Evolutionary conservation across 2,888 invertebrate genomes (phyloP).

Genomic region (Luperina testacea): DNA sequence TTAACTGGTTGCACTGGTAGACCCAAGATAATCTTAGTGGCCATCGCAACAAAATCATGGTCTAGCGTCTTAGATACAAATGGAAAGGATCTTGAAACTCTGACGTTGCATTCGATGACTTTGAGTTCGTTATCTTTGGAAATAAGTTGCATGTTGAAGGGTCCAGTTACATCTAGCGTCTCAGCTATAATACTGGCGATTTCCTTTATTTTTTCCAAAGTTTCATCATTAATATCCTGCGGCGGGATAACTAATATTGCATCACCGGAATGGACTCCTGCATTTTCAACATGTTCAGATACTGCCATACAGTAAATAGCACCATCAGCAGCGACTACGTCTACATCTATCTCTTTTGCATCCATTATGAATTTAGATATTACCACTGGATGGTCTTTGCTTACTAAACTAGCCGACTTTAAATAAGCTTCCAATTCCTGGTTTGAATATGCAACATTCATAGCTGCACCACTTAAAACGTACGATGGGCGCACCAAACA

Average conservation of each 20-base stretch:
- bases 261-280: slow-evolving; percentile 99
- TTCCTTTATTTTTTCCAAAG: slow-evolving; percentile 96
- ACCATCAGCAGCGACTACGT: slow-evolving; percentile 98
- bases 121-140: slow-evolving; percentile 98
- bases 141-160: slow-evolving; percentile 99
- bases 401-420: slow-evolving; percentile 97
- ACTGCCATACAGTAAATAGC: slow-evolving; percentile 99
- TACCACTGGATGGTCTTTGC: slow-evolving; percentile 99
- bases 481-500: slow-evolving; percentile 99
- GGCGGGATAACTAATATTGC: slow-evolving; percentile 99
- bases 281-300: slow-evolving; percentile 99
- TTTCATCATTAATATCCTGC: slow-evolving; percentile 98
- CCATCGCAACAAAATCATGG: slow-evolving; percentile 99
- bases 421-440: slow-evolving; percentile 90
- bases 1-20: slow-evolving; percentile 96
- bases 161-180: slow-evolving; percentile 97
- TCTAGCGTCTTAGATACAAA: slow-evolving; percentile 99
- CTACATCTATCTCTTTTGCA: slow-evolving; percentile 99
- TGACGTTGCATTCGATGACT: slow-evolving; percentile 99
- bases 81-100: slow-evolving; percentile 99
- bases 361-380: slow-evolving; percentile 99
- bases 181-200: slow-evolving; percentile 97
- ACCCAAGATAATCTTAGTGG: slow-evolving; percentile 97
- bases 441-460: slow-evolving; percentile 99
- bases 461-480: slow-evolving; percentile 99